Evolutionary conservation across 2,797 vertebrate species (phyloP).

Genomic region (Amblyraja radiata): DNA sequence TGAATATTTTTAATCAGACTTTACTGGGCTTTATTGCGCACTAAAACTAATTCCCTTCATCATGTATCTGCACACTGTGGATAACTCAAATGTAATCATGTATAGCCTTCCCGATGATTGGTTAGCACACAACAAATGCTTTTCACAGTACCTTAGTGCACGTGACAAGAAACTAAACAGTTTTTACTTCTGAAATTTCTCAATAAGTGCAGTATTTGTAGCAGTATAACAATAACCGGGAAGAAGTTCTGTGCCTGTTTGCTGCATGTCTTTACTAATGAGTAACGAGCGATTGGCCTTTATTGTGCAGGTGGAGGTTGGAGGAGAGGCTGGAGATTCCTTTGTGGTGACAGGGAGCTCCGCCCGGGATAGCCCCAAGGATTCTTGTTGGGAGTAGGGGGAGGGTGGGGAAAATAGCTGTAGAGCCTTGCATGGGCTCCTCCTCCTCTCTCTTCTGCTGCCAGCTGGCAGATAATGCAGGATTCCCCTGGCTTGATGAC

Average conservation of each 20-base stretch:
- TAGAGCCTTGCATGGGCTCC: background rate
- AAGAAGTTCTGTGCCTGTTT: background rate
- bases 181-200: background rate
- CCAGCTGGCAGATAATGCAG: background rate
- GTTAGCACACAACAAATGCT: too few species aligned
- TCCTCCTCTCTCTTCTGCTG: background rate
- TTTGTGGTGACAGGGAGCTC: background rate
- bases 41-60: too few species aligned
- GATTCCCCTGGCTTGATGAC: background rate
- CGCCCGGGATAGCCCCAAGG: background rate
- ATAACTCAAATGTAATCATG: too few species aligned
- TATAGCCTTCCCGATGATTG: too few species aligned
- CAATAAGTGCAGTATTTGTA: background rate
- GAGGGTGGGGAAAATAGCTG: background rate
- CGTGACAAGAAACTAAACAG: too few species aligned
- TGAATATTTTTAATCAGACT: too few species aligned
- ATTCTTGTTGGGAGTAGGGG: background rate
- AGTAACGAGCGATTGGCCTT: background rate
- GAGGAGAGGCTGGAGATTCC: background rate
- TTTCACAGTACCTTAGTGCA: background rate
- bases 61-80: too few species aligned
- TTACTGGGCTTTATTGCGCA: too few species aligned
- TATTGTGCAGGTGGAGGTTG: background rate
- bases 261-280: background rate
- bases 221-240: too few species aligned